Conservation (phyloP, 2,888 invertebrate species). For the Lysandra bellargus region DNA sequence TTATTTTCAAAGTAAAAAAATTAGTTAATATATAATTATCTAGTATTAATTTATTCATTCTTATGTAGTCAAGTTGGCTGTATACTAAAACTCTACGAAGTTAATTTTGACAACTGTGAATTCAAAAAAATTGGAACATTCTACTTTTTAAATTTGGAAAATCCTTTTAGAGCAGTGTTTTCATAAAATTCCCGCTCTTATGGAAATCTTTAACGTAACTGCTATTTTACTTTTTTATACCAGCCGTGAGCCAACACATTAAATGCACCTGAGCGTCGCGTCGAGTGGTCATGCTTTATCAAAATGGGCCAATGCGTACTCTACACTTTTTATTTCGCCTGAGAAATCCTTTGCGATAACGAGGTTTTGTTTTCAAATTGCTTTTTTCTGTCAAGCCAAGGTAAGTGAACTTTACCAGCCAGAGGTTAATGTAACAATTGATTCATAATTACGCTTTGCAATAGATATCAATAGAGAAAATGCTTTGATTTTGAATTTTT, state of each 20-base stretch:
- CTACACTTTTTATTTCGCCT: slow-evolving; percentile 53
- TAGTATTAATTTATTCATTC: neutral
- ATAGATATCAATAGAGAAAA: neutral
- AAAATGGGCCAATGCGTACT: slow-evolving; percentile 75
- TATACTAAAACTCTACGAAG: neutral
- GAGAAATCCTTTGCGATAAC: slow-evolving; percentile 55
- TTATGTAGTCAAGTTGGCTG: neutral
- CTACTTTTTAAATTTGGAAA: neutral
- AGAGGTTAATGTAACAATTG: slow-evolving; percentile 21
- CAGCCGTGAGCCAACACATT: slow-evolving; percentile 38
- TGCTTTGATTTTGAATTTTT: neutral
- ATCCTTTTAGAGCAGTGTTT: neutral
- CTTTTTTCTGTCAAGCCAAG: slow-evolving; percentile 36
- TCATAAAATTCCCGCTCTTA: neutral
- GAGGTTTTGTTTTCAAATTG: slow-evolving; percentile 53
- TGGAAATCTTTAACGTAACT: neutral
- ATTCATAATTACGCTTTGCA: neutral
- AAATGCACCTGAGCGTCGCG: slow-evolving; percentile 50
- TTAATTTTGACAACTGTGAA: neutral
- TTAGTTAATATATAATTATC: too few species aligned
- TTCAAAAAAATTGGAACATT: neutral
- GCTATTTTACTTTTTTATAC: slow-evolving; percentile 30
- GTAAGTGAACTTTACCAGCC: slow-evolving; percentile 26
- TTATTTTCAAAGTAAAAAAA: neutral
- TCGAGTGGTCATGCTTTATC: slow-evolving; percentile 68